Evolutionary conservation across 2,797 vertebrate genomes (phyloP).

Genomic region (Anomalospiza imberbis): DNA sequence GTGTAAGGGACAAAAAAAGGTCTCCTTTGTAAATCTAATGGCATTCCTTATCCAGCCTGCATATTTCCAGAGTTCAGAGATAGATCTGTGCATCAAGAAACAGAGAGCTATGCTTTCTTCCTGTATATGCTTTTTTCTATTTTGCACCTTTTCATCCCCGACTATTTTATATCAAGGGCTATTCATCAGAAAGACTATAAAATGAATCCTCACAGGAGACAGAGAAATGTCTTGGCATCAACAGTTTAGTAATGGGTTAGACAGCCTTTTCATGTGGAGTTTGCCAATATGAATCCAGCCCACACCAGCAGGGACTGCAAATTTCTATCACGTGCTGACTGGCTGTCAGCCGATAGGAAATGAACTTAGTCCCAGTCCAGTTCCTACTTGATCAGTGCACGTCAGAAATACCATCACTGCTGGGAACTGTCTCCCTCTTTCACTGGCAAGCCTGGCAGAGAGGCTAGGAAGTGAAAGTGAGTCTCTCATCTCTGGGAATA

Average conservation of each 20-base stretch:
- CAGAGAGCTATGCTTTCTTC: neutral
- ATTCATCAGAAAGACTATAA: slow-evolving; percentile 16
- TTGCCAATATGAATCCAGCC: slow-evolving; percentile 28
- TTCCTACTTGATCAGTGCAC: neutral
- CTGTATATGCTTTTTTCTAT: neutral
- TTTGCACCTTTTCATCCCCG: neutral
- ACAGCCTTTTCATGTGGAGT: slow-evolving; percentile 24
- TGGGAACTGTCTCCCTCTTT: slow-evolving; percentile 11
- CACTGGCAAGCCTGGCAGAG: slow-evolving; percentile 18
- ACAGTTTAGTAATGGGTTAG: slow-evolving; percentile 38
- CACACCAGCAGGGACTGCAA: slow-evolving; percentile 16
- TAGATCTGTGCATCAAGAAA: neutral
- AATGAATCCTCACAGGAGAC: slow-evolving; percentile 33
- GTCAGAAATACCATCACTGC: slow-evolving; percentile 20
- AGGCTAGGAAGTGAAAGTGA: neutral
- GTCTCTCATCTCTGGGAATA: slow-evolving; percentile 7
- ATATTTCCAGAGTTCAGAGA: slow-evolving; percentile 5
- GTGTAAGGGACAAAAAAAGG: neutral
- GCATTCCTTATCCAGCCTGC: neutral
- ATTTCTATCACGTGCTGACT: slow-evolving; percentile 11
- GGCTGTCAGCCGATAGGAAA: slow-evolving; percentile 41
- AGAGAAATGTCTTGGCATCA: slow-evolving; percentile 29
- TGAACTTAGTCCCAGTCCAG: slow-evolving; percentile 35
- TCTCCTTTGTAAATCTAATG: slow-evolving; percentile 7
- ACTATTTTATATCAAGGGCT: slow-evolving; percentile 31